A percentile compares a stretch with the other conserved stretches of the same genome.
phyloP scores from a whole-genome alignment of 2,797 vertebrate species.

The Pagetopsis macropterus region DNA sequence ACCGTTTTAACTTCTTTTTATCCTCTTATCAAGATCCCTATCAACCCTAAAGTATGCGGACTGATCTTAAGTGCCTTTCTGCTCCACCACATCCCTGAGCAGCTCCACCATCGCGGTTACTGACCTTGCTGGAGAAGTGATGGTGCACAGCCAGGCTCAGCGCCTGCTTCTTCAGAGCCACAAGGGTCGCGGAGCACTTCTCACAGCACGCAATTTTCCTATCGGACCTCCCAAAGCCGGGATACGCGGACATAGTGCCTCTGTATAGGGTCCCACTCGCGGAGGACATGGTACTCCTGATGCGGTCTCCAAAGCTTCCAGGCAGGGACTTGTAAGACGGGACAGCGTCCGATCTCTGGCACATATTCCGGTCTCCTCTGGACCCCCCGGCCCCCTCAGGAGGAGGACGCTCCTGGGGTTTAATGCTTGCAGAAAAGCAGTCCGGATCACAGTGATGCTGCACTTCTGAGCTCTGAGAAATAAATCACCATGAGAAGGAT shows the following conservation, averaged over 20 bases:
- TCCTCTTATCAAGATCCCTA: background rate
- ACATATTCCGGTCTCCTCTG: conserved; percentile 85
- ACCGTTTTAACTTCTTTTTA: background rate
- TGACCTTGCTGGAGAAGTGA: conserved; percentile 89
- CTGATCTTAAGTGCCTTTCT: background rate
- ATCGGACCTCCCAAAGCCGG: conserved; percentile 85
- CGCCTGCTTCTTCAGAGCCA: conserved; percentile 93
- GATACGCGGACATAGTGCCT: conserved; percentile 80
- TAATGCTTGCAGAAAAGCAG: conserved; percentile 56
- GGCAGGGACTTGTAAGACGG: conserved; percentile 79
- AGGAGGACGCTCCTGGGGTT: conserved; percentile 79
- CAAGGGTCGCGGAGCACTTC: conserved; percentile 91
- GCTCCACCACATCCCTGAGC: background rate
- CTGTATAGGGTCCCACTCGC: conserved; percentile 83
- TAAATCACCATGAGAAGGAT: conserved; percentile 46
- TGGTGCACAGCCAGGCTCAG: conserved; percentile 91
- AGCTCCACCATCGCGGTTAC: conserved; percentile 23
- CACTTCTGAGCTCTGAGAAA: conserved; percentile 63
- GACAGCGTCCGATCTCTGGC: conserved; percentile 86
- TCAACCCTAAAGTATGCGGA: background rate
- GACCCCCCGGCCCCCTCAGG: conserved; percentile 90
- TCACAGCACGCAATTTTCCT: conserved; percentile 89
- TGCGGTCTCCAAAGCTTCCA: conserved; percentile 69
- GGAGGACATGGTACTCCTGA: conserved; percentile 81
- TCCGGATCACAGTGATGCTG: conserved; percentile 59